phyloP scores from a whole-genome alignment of 2,888 invertebrate genomes.

The Acronicta aceris region DNA sequence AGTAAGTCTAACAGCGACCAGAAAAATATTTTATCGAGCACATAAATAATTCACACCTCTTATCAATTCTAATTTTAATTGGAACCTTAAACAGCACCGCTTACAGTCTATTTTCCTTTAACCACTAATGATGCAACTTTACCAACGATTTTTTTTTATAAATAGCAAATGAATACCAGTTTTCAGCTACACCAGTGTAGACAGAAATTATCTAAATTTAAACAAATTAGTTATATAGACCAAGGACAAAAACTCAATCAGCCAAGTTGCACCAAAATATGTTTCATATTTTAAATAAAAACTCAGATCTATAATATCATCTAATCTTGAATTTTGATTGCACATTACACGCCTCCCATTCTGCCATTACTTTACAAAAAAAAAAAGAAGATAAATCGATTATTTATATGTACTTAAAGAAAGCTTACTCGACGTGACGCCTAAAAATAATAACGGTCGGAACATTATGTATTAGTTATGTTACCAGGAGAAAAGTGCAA shows the following conservation, averaged over 20 bases:
- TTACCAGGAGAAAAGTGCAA: constrained; percentile 7
- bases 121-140: constrained; percentile 30
- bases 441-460: constrained; percentile 43
- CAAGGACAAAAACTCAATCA: constrained; percentile 1
- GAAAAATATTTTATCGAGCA: background rate
- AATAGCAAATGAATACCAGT: constrained; percentile 14
- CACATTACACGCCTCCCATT: constrained; percentile 63
- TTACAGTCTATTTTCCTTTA: constrained; percentile 28
- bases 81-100: constrained; percentile 48
- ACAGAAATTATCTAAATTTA: constrained; percentile 6
- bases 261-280: constrained; percentile 30
- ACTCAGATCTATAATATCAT: constrained; percentile 64
- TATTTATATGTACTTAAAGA: constrained; percentile 58
- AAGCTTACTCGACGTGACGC: constrained; percentile 49
- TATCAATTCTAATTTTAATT: constrained; percentile 29
- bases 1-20: no score
- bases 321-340: constrained; percentile 73
- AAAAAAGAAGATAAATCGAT: constrained; percentile 45
- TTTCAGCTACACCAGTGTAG: constrained; percentile 14
- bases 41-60: background rate
- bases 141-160: background rate
- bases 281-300: constrained; percentile 32
- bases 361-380: constrained; percentile 64
- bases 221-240: constrained; percentile 1
- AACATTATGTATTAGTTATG: constrained; percentile 32